Evolutionary conservation across 2,113 vertebrate genomes (phyloP), one percentile per base, ranked within the genome.

Genomic region (Labeo rohita): DNA sequence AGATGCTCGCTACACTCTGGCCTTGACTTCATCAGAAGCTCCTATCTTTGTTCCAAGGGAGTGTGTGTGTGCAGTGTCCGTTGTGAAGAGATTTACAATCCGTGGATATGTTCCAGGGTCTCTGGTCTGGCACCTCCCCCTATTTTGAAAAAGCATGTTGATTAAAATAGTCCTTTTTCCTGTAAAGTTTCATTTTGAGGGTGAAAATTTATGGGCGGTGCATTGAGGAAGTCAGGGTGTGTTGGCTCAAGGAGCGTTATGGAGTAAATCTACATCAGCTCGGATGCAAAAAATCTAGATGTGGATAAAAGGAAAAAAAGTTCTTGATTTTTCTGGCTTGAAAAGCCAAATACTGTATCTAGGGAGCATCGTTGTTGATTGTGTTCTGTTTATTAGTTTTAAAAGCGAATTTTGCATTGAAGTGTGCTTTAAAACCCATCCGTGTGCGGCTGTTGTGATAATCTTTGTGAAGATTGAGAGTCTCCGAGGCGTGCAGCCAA

Each of bases 381-480:
- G 39, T 39, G 3, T 39, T 39, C 5, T 39, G 39, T 39, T 39
- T 39, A 39, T 39, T 5, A 39, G 39, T 39, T 39, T 39, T 74
- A 74, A 23, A 61, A 74, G 3, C 70, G 15, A 45, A 23, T 63
- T 79, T 47, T 39, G 2, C 36, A 8, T 80, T 43, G 28, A 80
- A 65, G 80, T 11, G 4, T 70, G 13, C 21, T 36, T 18, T 23
- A 52, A 73, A 52, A 84, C 50, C 18, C 82, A 18, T 82, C 47
- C 23, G 10, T 21, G 10, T 70, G 80, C 6, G 6, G 63, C 47
- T 52, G 23, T 82, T 49, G 43, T 68, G 80, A 82, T 82, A 50
- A 81, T 82, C 23, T 81, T 82, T 70, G 61, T 50, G 47, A 70
- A 70, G 63, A 73, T 72, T 73, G 49, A 72, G 68, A 23, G 50